Evolutionary conservation across 2,888 invertebrate genomes (phyloP).

Genomic region (Eupithecia vulgata): DNA sequence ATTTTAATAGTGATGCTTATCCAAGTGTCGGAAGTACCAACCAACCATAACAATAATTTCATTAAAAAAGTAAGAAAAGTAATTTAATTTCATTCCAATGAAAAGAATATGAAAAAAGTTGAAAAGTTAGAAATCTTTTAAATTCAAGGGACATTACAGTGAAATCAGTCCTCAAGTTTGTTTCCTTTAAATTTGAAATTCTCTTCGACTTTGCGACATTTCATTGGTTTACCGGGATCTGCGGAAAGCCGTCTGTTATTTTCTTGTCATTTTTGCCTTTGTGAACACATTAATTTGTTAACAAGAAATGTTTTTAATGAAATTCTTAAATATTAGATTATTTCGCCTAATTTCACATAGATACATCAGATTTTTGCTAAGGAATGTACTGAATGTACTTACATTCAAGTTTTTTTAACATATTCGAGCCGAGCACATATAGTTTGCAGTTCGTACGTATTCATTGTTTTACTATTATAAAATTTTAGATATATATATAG

Average conservation of each 20-base stretch:
- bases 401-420: not conserved
- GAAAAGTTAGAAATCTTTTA: constrained; percentile 52
- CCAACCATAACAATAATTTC: not conserved
- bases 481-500: too few species aligned
- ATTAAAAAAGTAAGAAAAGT: not conserved
- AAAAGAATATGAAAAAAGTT: constrained; percentile 55
- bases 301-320: constrained; percentile 18
- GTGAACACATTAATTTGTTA: constrained; percentile 40
- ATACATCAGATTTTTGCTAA: not conserved
- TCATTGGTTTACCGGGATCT: constrained; percentile 39
- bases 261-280: too few species aligned
- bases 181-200: constrained; percentile 47
- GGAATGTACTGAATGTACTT: too few species aligned
- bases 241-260: constrained; percentile 35
- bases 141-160: constrained; percentile 45
- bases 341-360: not conserved
- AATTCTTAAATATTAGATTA: not conserved
- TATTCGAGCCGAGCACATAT: not conserved
- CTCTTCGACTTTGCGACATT: constrained; percentile 44
- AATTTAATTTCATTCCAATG: constrained; percentile 6
- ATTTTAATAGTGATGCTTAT: not conserved
- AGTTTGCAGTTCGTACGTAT: too few species aligned
- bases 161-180: constrained; percentile 40
- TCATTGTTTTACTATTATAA: too few species aligned
- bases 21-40: not conserved